Evolutionary conservation across 2,113 vertebrate species (phyloP).

Genomic region (Ovis canadensis): DNA sequence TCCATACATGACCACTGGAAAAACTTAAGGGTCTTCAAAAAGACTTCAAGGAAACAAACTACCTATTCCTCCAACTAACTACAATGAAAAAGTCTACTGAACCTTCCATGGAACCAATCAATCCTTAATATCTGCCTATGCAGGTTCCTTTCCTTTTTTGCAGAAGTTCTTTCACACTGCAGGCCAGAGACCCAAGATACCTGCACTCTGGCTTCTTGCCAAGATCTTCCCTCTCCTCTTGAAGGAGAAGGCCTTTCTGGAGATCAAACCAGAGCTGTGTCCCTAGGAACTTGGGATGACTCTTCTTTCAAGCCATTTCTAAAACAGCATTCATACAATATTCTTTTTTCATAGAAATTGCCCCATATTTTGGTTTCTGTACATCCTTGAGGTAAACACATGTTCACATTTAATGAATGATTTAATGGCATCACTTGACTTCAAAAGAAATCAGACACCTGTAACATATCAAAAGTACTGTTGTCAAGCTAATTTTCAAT

Average conservation of each 20-base stretch:
- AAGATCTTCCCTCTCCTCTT: background rate
- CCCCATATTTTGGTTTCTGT: background rate
- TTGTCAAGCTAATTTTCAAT: background rate
- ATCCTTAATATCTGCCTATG: background rate
- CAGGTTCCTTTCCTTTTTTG: background rate
- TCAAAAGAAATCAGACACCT: background rate
- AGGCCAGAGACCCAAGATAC: accelerated
- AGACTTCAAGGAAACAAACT: background rate
- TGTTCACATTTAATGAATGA: background rate
- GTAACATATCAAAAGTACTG: background rate
- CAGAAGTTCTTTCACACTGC: background rate
- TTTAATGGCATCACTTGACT: background rate
- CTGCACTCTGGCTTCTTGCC: background rate
- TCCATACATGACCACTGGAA: no score
- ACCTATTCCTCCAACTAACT: background rate
- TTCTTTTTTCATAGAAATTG: background rate
- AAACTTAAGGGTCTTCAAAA: background rate
- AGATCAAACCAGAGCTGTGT: background rate
- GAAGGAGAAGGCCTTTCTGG: background rate
- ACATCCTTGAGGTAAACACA: background rate
- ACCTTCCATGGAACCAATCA: background rate
- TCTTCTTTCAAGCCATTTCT: background rate
- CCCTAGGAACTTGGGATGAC: background rate
- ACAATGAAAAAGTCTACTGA: background rate
- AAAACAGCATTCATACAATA: background rate